A percentile compares a stretch with the other conserved stretches of the same genome.
phyloP scores from a whole-genome alignment of 2,797 vertebrate species.

The Gouania willdenowi region DNA sequence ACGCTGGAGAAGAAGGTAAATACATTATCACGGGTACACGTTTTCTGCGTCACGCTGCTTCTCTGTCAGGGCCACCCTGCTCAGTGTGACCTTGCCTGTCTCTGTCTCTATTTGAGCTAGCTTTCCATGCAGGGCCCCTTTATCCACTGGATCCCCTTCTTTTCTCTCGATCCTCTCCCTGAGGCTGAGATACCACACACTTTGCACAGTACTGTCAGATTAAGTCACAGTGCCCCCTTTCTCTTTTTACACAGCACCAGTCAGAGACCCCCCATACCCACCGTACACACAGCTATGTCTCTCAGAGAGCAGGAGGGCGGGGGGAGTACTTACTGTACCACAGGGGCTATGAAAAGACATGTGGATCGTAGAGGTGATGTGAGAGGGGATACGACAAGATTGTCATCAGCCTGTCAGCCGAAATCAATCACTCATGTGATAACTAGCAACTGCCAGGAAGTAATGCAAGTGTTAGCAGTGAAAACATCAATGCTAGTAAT shows the following conservation, averaged over 20 bases:
- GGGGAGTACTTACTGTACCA: constrained; percentile 57
- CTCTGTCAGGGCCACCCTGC: constrained; percentile 72
- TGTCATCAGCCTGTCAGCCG: constrained; percentile 63
- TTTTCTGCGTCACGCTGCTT: constrained; percentile 28
- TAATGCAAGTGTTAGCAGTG: constrained; percentile 12
- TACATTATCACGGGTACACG: constrained; percentile 45
- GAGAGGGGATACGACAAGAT: constrained; percentile 53
- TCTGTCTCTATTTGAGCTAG: constrained; percentile 63
- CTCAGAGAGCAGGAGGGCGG: constrained; percentile 32
- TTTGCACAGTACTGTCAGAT: constrained; percentile 74
- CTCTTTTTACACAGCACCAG: constrained; percentile 63
- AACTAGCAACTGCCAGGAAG: constrained; percentile 28
- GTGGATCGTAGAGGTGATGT: constrained; percentile 52
- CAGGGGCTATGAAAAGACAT: constrained; percentile 51
- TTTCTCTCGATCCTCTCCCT: constrained; percentile 50
- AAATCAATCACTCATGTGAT: constrained; percentile 67
- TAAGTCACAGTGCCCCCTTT: constrained; percentile 71
- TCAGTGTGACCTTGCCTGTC: constrained; percentile 78
- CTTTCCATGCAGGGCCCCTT: constrained; percentile 64
- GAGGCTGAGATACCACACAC: constrained; percentile 77
- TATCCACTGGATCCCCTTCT: constrained; percentile 61
- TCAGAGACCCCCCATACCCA: constrained; percentile 47
- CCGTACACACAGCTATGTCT: constrained; percentile 37
- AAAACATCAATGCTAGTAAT: constrained; percentile 21
- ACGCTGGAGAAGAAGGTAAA: constrained; percentile 37